Evolutionary conservation across 2,113 vertebrate genomes (phyloP).

Genomic region (Dasyornis broadbenti): DNA sequence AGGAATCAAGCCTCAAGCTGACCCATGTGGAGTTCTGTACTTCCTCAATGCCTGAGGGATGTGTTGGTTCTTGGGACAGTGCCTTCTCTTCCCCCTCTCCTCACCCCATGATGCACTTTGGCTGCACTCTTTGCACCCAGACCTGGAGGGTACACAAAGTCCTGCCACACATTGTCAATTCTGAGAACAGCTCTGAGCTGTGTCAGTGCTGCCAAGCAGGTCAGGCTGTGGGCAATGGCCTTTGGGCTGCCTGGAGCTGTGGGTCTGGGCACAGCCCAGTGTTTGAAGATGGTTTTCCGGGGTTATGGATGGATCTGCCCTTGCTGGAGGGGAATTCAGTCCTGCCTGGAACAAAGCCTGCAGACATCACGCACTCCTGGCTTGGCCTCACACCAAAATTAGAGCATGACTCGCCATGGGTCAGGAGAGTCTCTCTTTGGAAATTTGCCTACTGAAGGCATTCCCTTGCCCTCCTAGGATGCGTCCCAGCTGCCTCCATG

Average conservation of each 20-base stretch:
- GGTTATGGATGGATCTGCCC: not conserved
- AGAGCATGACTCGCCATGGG: fast-evolving
- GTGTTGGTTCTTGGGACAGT: not conserved
- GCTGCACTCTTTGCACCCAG: not conserved
- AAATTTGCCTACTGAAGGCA: not conserved
- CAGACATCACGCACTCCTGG: not conserved
- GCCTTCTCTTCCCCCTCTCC: not conserved
- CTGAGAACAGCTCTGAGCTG: not conserved
- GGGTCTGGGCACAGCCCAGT: not conserved
- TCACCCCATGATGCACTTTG: not conserved
- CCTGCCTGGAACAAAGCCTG: not conserved
- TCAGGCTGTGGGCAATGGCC: not conserved
- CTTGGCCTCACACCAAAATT: not conserved
- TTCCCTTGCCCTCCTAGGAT: not conserved
- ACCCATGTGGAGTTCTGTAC: not conserved
- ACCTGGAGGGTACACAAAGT: not conserved
- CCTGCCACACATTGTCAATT: not conserved
- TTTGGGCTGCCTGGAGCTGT: not conserved
- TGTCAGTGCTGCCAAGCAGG: not conserved
- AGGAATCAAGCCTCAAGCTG: not conserved
- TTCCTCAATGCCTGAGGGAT: not conserved
- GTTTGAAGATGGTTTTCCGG: not conserved
- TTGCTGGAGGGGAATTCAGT: not conserved
- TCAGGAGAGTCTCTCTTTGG: not conserved
- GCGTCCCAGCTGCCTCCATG: not conserved